Percentiles rank a stretch among this genome's conserved stretches.
Conservation (phyloP, 2,113 vertebrate genomes). For the Ibidorhyncha struthersii region DNA sequence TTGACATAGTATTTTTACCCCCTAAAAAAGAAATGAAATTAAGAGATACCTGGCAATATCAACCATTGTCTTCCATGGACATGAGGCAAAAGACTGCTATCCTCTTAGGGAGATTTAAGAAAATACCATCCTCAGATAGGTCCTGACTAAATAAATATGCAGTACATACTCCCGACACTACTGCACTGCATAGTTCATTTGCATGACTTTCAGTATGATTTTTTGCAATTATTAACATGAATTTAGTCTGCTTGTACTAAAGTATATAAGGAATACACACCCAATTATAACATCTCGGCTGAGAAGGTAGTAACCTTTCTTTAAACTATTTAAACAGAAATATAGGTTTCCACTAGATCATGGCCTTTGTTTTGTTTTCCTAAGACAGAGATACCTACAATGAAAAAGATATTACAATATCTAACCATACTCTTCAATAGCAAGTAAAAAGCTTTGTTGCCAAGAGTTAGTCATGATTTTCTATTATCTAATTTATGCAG, state of each 20-base stretch:
- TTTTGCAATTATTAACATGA: not conserved
- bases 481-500: not conserved
- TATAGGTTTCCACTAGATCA: not conserved
- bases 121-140: not conserved
- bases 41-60: not conserved
- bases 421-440: not conserved
- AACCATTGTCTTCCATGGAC: not conserved
- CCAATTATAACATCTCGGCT: not conserved
- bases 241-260: not conserved
- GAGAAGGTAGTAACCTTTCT: not conserved
- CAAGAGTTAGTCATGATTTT: not conserved
- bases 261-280: not conserved
- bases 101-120: not conserved
- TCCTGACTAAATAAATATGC: not conserved
- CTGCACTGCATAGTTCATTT: not conserved
- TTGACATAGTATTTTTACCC: fast-evolving
- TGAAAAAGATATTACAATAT: not conserved
- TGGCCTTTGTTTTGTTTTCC: not conserved
- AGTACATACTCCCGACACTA: not conserved
- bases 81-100: not conserved
- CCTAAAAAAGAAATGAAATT: not conserved
- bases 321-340: not conserved
- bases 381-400: not conserved
- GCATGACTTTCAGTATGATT: not conserved
- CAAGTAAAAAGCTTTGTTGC: not conserved